These are phyloP conservation scores for Drosophila ohnishii DNA, from an alignment of 1,140 invertebrate species.

Conservation along the genomic window DNA sequence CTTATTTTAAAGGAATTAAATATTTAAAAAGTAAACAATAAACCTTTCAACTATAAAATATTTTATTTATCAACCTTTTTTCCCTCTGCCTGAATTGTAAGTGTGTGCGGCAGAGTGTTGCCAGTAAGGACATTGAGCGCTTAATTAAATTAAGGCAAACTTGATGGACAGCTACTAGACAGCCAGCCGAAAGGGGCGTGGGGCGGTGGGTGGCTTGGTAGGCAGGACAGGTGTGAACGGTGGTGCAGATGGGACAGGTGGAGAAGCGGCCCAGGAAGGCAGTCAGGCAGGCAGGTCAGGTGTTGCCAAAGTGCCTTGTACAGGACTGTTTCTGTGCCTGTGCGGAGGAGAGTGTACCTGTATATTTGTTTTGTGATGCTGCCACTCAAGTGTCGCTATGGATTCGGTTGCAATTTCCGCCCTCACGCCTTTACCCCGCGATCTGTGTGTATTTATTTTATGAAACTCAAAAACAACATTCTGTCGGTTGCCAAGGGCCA, in stretches of 20 bases:
- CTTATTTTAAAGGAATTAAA: too few species aligned
- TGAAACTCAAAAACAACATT: conserved; percentile 35
- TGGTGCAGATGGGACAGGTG: too few species aligned
- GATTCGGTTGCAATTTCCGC: conserved; percentile 51
- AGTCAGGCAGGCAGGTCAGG: conserved; percentile 42
- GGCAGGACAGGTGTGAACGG: conserved; percentile 12
- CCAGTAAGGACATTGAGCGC: conserved; percentile 76
- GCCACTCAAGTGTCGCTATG: conserved; percentile 63
- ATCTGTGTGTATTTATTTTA: conserved; percentile 44
- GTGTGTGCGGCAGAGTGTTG: conserved; percentile 39
- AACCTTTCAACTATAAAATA: not conserved
- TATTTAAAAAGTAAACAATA: not conserved
- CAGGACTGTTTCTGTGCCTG: conserved; percentile 14
- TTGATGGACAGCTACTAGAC: conserved; percentile 80
- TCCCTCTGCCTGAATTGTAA: conserved; percentile 3
- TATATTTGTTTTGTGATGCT: conserved; percentile 53
- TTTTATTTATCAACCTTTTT: conserved; percentile 5
- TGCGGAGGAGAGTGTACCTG: conserved; percentile 10
- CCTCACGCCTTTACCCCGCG: not conserved
- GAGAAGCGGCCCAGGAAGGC: not conserved
- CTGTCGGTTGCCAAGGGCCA: conserved; percentile 44
- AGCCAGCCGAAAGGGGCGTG: conserved; percentile 40
- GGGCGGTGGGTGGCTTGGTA: not conserved
- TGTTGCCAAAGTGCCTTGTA: conserved; percentile 65
- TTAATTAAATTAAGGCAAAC: conserved; percentile 79